phyloP scores from a whole-genome alignment of 2,888 invertebrate genomes.

The Xylophagus ater region DNA sequence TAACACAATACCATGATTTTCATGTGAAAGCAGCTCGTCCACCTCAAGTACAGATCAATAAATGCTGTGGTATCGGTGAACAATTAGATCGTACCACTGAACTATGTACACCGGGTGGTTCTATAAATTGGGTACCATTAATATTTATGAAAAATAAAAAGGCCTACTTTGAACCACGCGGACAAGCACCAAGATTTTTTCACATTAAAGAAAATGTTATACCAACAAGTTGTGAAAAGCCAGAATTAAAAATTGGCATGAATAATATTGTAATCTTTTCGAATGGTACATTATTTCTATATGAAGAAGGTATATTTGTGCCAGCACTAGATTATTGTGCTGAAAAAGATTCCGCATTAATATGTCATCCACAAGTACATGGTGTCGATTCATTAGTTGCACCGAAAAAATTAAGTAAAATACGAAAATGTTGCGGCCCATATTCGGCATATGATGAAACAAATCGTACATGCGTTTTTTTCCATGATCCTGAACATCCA shows the following conservation, averaged over 20 bases:
- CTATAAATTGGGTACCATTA: constrained; percentile 44
- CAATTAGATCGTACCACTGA: constrained; percentile 37
- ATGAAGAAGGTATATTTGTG: constrained; percentile 40
- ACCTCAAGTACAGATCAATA: no score
- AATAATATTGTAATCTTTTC: constrained; percentile 44
- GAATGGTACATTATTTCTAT: constrained; percentile 51
- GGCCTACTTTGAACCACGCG: constrained; percentile 35
- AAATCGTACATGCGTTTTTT: constrained; percentile 40
- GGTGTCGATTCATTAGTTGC: constrained; percentile 23
- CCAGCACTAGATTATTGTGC: constrained; percentile 55
- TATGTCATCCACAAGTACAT: constrained; percentile 43
- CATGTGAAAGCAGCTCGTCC: no score
- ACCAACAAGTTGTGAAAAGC: constrained; percentile 32
- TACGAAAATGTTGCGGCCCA: constrained; percentile 61
- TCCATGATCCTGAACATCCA: constrained; percentile 33
- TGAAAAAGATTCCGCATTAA: constrained; percentile 52
- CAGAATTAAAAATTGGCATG: constrained; percentile 33
- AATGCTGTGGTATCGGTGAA: constrained; percentile 46
- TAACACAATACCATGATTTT: no score
- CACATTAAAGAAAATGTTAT: constrained; percentile 34
- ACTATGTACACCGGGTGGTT: constrained; percentile 29
- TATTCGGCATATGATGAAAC: constrained; percentile 50
- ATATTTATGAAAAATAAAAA: constrained; percentile 45
- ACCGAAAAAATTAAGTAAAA: constrained; percentile 27
- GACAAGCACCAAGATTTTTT: constrained; percentile 38